Conservation (phyloP, 2,797 vertebrate genomes). For the Steatocranus sp. region DNA sequence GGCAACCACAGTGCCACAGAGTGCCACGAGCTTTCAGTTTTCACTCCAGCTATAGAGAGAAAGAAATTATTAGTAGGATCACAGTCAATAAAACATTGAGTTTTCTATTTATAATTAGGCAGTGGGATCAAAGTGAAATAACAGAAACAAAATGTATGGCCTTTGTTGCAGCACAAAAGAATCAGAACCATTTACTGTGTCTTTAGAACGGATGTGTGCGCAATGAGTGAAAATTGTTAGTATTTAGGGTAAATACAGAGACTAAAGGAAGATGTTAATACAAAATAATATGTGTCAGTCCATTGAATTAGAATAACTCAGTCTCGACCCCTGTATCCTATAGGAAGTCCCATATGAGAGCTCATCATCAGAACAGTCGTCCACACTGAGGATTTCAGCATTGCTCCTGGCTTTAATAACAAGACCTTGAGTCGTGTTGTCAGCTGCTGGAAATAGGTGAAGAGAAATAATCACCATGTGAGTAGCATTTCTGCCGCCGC, state of each 20-base stretch:
- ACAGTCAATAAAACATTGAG: conserved; percentile 18
- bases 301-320: neutral
- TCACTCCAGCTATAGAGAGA: conserved; percentile 15
- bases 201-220: neutral
- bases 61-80: conserved; percentile 23
- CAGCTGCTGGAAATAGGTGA: neutral
- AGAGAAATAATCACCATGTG: neutral
- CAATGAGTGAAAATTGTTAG: neutral
- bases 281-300: neutral
- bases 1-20: neutral
- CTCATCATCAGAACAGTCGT: neutral
- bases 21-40: conserved; percentile 33
- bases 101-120: neutral
- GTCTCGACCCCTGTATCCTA: neutral
- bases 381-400: neutral
- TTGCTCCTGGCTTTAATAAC: neutral
- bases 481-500: neutral
- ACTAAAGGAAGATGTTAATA: neutral
- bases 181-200: neutral
- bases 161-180: neutral
- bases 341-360: neutral
- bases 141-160: neutral
- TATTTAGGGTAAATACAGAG: neutral
- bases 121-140: neutral
- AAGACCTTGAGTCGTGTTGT: neutral